Evolutionary conservation across 2,113 vertebrate species (phyloP).

Genomic region (Tetrax tetrax): DNA sequence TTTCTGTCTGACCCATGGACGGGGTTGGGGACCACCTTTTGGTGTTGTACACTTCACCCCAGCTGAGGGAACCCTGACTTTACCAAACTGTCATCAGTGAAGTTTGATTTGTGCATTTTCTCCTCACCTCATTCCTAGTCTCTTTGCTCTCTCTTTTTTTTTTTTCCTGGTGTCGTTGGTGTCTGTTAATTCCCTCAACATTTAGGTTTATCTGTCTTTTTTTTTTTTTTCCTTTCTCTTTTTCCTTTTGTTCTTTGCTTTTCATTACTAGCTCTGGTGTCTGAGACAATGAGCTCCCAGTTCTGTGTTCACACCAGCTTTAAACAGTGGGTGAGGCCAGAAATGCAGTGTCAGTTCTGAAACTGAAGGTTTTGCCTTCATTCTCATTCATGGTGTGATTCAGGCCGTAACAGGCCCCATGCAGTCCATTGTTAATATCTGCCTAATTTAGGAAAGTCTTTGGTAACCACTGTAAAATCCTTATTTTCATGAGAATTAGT

Average conservation of each 20-base stretch:
- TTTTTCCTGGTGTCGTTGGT: neutral
- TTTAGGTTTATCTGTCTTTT: neutral
- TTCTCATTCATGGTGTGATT: conserved; percentile 31
- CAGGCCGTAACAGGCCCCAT: neutral
- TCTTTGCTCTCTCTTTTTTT: neutral
- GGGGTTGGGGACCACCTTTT: neutral
- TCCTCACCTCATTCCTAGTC: neutral
- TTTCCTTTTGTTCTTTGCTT: conserved; percentile 2
- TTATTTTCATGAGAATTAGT: conserved; percentile 57
- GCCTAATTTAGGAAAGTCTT: conserved; percentile 46
- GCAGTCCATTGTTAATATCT: conserved; percentile 53
- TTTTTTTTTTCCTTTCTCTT: neutral
- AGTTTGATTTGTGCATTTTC: neutral
- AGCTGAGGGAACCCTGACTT: neutral
- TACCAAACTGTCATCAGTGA: neutral
- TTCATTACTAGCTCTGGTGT: neutral
- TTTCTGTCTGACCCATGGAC: neutral
- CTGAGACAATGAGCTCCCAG: conserved; percentile 17
- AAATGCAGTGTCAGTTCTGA: neutral
- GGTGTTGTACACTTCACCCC: neutral
- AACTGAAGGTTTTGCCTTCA: neutral
- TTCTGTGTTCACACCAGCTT: conserved; percentile 44
- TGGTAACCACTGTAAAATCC: conserved; percentile 54
- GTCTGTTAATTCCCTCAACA: neutral
- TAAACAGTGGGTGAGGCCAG: conserved; percentile 1